phyloP scores from a whole-genome alignment of 1,140 invertebrate genomes.

The Acromyrmex echinatior region DNA sequence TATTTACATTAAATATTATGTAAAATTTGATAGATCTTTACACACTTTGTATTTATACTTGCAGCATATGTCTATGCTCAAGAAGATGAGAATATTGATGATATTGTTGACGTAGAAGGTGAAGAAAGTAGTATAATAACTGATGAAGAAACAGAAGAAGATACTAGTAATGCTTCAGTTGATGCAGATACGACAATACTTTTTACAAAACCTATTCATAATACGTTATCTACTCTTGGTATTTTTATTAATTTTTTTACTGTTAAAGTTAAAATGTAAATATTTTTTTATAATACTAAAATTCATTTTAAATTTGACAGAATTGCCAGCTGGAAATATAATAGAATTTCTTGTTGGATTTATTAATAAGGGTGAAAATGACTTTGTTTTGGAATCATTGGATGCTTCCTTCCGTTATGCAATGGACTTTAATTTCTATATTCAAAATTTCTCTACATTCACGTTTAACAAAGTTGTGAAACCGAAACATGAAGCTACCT shows the following conservation, averaged over 20 bases:
- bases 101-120: constrained; percentile 91
- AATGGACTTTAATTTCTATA: constrained; percentile 99
- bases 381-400: constrained; percentile 96
- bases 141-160: constrained; percentile 90
- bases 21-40: constrained; percentile 31
- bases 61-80: constrained; percentile 89
- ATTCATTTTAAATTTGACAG: constrained; percentile 87
- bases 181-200: constrained; percentile 97
- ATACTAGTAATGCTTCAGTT: constrained; percentile 92
- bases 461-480: constrained; percentile 96
- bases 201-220: constrained; percentile 94
- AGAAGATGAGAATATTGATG: constrained; percentile 93
- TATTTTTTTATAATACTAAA: constrained; percentile 14
- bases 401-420: constrained; percentile 99
- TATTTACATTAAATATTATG: no score
- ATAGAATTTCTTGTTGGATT: constrained; percentile 99
- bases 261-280: neutral
- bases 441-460: constrained; percentile 98
- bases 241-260: constrained; percentile 49
- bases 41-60: constrained; percentile 69
- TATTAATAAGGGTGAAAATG: constrained; percentile 96
- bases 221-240: constrained; percentile 82
- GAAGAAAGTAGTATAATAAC: constrained; percentile 90
- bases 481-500: constrained; percentile 96
- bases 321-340: constrained; percentile 96